phyloP scores from a whole-genome alignment of 2,797 vertebrate genomes.

The Hyperoplus immaculatus region DNA sequence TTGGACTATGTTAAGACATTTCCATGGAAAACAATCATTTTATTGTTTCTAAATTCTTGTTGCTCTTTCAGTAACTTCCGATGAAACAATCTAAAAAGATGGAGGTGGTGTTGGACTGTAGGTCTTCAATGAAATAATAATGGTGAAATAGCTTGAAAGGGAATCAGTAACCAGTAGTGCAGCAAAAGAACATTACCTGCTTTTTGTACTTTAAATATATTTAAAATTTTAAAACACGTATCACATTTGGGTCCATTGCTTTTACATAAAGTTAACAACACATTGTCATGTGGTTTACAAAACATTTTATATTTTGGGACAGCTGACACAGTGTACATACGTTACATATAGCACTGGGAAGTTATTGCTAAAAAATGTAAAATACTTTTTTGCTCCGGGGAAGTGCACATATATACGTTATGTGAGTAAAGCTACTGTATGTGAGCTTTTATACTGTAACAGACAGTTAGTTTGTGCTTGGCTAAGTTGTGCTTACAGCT shows the following conservation, averaged over 20 bases:
- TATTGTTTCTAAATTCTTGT: slow-evolving; percentile 8
- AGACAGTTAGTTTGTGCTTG: neutral
- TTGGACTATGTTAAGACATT: slow-evolving; percentile 4
- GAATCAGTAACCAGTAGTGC: neutral
- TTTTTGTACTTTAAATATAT: neutral
- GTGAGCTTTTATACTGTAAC: neutral
- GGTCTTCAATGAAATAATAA: neutral
- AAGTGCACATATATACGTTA: neutral
- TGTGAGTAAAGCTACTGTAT: neutral
- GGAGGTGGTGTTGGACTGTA: neutral
- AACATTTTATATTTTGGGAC: neutral
- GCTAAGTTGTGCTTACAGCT: neutral
- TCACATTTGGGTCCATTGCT: neutral
- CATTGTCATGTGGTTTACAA: neutral
- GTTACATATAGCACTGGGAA: neutral
- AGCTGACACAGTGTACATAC: neutral
- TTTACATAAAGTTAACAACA: neutral
- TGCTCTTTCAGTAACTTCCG: neutral
- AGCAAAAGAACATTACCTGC: neutral
- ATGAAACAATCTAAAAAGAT: neutral
- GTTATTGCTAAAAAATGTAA: slow-evolving; percentile 7
- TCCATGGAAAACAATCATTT: neutral
- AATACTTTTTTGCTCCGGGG: neutral
- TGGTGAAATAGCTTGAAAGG: neutral
- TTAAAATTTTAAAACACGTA: neutral